Evolutionary conservation across 2,888 invertebrate species (phyloP).

Genomic region (Ellobium chinense): DNA sequence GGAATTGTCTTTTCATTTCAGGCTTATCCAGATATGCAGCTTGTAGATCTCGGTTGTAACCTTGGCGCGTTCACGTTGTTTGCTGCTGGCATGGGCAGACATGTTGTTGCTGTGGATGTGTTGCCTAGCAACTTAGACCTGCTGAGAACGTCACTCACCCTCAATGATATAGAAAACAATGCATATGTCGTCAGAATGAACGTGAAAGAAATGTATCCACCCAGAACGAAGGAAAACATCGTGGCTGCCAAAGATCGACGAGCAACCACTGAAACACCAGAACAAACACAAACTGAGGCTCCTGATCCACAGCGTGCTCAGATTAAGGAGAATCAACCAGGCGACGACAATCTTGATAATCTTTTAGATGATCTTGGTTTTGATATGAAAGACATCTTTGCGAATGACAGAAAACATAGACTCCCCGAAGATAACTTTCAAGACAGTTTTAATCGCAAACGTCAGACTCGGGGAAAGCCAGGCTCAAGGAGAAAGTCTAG

Average conservation of each 20-base stretch:
- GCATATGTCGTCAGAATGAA: background rate
- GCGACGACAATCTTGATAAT: background rate
- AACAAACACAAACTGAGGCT: too few species aligned
- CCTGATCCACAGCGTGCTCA: too few species aligned
- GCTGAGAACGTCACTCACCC: conserved; percentile 23
- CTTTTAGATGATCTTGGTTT: too few species aligned
- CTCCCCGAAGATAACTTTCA: background rate
- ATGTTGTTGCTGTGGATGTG: conserved; percentile 34
- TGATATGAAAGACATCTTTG: too few species aligned
- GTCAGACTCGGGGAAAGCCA: background rate
- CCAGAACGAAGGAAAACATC: background rate
- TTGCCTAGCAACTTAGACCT: conserved; percentile 24
- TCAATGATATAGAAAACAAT: background rate
- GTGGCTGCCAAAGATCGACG: background rate
- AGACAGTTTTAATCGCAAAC: background rate
- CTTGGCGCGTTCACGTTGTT: conserved; percentile 34
- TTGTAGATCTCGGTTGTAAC: conserved; percentile 43
- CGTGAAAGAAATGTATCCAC: background rate
- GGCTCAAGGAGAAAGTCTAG: background rate
- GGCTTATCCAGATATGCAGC: conserved; percentile 5
- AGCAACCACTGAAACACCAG: background rate
- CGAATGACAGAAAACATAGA: background rate
- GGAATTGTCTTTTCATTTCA: background rate
- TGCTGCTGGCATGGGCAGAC: conserved; percentile 29
- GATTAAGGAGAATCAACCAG: background rate